These are phyloP conservation scores for Anoplopoma fimbria DNA, from an alignment of 2,113 vertebrate genomes.

Conservation along the genomic window DNA sequence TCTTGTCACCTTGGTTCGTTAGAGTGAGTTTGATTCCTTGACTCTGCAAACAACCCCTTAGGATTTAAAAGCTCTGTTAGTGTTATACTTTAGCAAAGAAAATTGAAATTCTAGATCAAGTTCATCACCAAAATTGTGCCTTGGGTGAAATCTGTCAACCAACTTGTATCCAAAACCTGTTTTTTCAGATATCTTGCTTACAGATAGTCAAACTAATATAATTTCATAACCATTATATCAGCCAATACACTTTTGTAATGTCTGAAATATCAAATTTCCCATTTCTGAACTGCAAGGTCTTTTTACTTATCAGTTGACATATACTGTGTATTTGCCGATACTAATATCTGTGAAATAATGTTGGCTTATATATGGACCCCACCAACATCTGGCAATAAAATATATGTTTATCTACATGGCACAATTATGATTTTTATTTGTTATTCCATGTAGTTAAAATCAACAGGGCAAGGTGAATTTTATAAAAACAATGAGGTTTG, in stretches of 20 bases:
- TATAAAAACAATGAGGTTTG: background rate
- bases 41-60: constrained; percentile 27
- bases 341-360: background rate
- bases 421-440: background rate
- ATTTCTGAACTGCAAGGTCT: background rate
- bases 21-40: constrained; percentile 36
- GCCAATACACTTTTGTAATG: background rate
- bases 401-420: background rate
- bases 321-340: background rate
- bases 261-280: background rate
- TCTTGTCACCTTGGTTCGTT: constrained; percentile 45
- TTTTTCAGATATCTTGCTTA: background rate
- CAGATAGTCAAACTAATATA: background rate
- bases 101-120: constrained; percentile 8
- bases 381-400: background rate
- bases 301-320: background rate
- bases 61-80: constrained; percentile 22
- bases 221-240: background rate
- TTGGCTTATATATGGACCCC: background rate
- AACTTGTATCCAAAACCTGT: background rate
- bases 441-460: background rate
- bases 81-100: constrained; percentile 25
- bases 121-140: background rate
- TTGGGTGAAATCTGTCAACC: background rate
- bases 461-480: background rate